Percentiles rank a stretch among this genome's conserved stretches.
phyloP scores from a whole-genome alignment of 2,888 invertebrate species.

The Agriotes lineatus region DNA sequence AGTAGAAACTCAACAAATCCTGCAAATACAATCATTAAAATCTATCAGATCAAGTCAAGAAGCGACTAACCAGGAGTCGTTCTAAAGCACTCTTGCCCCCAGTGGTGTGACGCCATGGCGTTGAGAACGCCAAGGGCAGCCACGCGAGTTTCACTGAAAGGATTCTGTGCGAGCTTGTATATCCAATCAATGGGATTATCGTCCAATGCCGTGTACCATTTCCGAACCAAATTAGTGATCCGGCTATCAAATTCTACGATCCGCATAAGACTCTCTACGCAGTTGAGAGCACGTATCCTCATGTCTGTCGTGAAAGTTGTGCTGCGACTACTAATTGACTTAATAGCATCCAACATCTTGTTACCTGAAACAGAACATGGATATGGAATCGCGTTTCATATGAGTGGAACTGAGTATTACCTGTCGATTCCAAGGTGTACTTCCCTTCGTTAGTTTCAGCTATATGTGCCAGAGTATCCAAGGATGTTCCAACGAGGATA shows the following conservation, averaged over 20 bases:
- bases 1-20: slow-evolving; percentile 85
- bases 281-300: slow-evolving; percentile 76
- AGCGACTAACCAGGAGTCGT: slow-evolving; percentile 74
- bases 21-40: slow-evolving; percentile 51
- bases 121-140: slow-evolving; percentile 77
- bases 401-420: too few species aligned
- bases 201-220: slow-evolving; percentile 73
- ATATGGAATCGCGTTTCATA: too few species aligned
- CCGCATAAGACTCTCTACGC: slow-evolving; percentile 72
- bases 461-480: slow-evolving; percentile 85
- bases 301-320: slow-evolving; percentile 74
- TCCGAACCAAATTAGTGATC: slow-evolving; percentile 69
- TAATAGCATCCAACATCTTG: slow-evolving; percentile 70
- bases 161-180: slow-evolving; percentile 72
- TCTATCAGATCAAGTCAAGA: not conserved
- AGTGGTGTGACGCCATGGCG: slow-evolving; percentile 77
- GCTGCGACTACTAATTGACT: slow-evolving; percentile 72
- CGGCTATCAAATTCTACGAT: slow-evolving; percentile 60
- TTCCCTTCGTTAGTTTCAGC: slow-evolving; percentile 82
- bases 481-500: slow-evolving; percentile 73
- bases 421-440: slow-evolving; percentile 75
- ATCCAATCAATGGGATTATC: slow-evolving; percentile 73
- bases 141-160: slow-evolving; percentile 83
- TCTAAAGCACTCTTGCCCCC: slow-evolving; percentile 84
- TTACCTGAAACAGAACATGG: slow-evolving; percentile 64